phyloP scores from a whole-genome alignment of 1,140 invertebrate genomes.

The Drosophila carrolli region DNA sequence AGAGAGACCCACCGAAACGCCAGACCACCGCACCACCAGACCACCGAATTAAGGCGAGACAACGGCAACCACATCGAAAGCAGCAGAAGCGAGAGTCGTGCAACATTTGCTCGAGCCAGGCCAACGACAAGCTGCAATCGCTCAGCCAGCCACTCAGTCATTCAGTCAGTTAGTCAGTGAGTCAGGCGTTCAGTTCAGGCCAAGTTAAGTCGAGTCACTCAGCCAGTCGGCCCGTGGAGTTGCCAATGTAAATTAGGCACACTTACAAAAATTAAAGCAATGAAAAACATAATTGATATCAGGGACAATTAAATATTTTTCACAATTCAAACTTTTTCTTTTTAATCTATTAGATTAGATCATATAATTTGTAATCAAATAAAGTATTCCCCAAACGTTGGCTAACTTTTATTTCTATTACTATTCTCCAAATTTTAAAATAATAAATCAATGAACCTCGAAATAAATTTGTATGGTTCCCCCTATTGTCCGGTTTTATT shows the following conservation, averaged over 20 bases:
- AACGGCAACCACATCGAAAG: conserved; percentile 42
- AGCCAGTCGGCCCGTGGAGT: conserved; percentile 62
- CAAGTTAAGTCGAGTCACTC: conserved; percentile 36
- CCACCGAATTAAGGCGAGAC: conserved; percentile 62
- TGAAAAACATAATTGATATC: neutral
- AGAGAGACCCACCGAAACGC: conserved; percentile 45
- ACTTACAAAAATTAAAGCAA: conserved; percentile 35
- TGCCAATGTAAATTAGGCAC: conserved; percentile 78
- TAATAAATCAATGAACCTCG: too few relatives aligned
- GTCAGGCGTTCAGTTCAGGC: conserved; percentile 18
- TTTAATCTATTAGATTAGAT: too few relatives aligned
- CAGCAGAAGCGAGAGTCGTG: conserved; percentile 57
- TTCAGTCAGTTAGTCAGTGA: conserved; percentile 24
- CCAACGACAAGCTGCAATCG: conserved; percentile 58
- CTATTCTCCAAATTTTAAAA: too few relatives aligned
- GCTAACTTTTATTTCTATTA: too few relatives aligned
- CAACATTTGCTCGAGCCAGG: conserved; percentile 66
- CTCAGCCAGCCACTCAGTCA: conserved; percentile 57
- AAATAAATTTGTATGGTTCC: too few relatives aligned
- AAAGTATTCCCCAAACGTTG: too few relatives aligned
- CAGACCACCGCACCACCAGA: conserved; percentile 61
- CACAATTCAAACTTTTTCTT: neutral
- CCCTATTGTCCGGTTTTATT: too few relatives aligned
- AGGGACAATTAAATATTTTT: neutral
- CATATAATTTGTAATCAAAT: too few relatives aligned